Evolutionary conservation across 2,113 vertebrate genomes (phyloP), one percentile per base, ranked within the genome.

Genomic region (Pomatostomus ruficeps): DNA sequence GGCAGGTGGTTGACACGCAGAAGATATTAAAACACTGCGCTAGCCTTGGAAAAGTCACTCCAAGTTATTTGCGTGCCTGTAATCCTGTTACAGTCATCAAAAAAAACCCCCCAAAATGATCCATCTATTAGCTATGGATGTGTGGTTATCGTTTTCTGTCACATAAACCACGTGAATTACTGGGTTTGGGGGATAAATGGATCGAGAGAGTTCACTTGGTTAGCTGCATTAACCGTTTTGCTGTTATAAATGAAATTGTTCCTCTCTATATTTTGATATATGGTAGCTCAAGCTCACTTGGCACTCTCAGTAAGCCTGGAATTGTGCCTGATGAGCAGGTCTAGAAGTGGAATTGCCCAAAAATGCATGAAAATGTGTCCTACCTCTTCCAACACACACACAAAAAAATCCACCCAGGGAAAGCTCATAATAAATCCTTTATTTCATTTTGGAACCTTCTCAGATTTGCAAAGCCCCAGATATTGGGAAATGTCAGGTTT

Each of bases 1-100:
- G 97, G 97, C 96, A 97, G 96, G 97, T 96, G 94, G 93, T 46
- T 94, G 96, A 95, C 65, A 93, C 66, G 31, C 76, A 90, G 89
- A 85, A 91, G 93, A 88, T 59, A 93, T 91, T 91, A 88, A 92
- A 96, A 85, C 46, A 66, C 62, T 75, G 26, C 74, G 93, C 85
- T 96, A 85, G 95, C 88, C 95, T 96, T 97, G 93, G 90, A 95
- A 89, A 96, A 93, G 83, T 93, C 11, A 40, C 71, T 95, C 85
- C 54, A 76, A 51, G 85, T 91, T 88, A 84, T 93, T 87, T 86
- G 49, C 46, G 3, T 68, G 85, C 43, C 88, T 87, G 71, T 95
- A 90, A 95, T 95, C 38, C 36, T 75, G 55, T 84, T 76, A 43
- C 11, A 88, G 38, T 62, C 75, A 86, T 89, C n/a, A 36, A 59